phyloP scores from a whole-genome alignment of 2,797 vertebrate genomes.

The Anas flavirostris region DNA sequence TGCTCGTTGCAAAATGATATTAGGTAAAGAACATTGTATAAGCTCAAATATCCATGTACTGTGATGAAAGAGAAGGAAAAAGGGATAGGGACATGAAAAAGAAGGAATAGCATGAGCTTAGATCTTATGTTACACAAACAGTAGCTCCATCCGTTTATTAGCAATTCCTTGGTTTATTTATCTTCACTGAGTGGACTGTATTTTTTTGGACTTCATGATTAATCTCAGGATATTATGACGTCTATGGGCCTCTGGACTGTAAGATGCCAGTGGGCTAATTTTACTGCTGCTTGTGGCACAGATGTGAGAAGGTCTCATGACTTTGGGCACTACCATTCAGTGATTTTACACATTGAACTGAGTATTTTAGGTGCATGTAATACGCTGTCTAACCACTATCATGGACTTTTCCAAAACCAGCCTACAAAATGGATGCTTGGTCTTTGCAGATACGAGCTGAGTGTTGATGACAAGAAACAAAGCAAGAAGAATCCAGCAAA shows the following conservation, averaged over 20 bases:
- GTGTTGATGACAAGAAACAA: constrained; percentile 90
- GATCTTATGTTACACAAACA: not conserved
- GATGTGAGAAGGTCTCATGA: not conserved
- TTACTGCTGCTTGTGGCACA: not conserved
- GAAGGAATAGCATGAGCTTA: not conserved
- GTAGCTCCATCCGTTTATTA: not conserved
- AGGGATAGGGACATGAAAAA: not conserved
- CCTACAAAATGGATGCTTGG: constrained; percentile 31
- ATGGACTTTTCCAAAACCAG: not conserved
- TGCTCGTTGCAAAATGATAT: not conserved
- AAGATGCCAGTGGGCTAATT: not conserved
- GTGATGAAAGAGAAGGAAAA: not conserved
- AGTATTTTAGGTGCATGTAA: not conserved
- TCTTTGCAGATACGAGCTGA: constrained; percentile 85
- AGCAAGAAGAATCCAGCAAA: constrained; percentile 72
- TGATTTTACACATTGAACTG: not conserved
- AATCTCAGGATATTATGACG: not conserved
- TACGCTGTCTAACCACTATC: not conserved
- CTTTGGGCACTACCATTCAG: not conserved
- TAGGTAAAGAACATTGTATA: not conserved
- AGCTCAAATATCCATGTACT: not conserved
- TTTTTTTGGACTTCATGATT: not conserved
- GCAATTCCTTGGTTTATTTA: not conserved
- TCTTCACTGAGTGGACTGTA: not conserved
- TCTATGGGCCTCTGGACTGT: not conserved